Evolutionary conservation across 2,888 invertebrate genomes (phyloP), one percentile per base, ranked within the genome.

Genomic region (Malthinus flaveolus): DNA sequence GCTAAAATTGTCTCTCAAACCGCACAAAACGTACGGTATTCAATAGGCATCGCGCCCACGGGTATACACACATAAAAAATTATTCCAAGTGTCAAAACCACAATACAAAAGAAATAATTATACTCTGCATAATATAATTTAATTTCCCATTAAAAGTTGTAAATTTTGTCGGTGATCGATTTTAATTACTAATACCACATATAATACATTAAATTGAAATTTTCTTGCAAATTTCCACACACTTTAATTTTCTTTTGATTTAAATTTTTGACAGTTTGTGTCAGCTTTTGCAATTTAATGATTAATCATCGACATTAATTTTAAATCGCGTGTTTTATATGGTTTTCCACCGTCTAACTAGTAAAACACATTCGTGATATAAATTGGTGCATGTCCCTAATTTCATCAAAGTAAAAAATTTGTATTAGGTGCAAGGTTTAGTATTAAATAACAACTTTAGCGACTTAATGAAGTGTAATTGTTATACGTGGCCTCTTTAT

Each of bases 241-340:
- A 42, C 13, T 42, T 42, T 42, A 42, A 42, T 42, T 42, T 42
- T 42, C 39, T 13, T 42, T 42, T 42, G 39, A 13, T 42, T 42
- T 23, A 23, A 15, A 42, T 42, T 42, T 42, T 42, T 42, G 39
- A 15, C 23, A 13, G 39, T 42, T 42, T 42, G 15, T 42, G 39
- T 12, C 39, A 42, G 39, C 39, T 42, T 42, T 42, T 15, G 39
- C 23, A 42, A 42, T 42, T 13, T 23, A 42, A 42, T 42, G 39
- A 42, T 42, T 42, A 42, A 42, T 42, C 15, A 42, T 42, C 39
- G 39, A 42, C 39, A 42, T 42, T 15, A 10, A 12, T 42, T 42
- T 42, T 13, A 23, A 42, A 42, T 42, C 39, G 39, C 39, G 39
- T 42, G 39, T n/a, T 9, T 23, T 42, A 23, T 42, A 42, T 42